Evolutionary conservation across 2,888 invertebrate genomes (phyloP).

Genomic region (Macaria notata): DNA sequence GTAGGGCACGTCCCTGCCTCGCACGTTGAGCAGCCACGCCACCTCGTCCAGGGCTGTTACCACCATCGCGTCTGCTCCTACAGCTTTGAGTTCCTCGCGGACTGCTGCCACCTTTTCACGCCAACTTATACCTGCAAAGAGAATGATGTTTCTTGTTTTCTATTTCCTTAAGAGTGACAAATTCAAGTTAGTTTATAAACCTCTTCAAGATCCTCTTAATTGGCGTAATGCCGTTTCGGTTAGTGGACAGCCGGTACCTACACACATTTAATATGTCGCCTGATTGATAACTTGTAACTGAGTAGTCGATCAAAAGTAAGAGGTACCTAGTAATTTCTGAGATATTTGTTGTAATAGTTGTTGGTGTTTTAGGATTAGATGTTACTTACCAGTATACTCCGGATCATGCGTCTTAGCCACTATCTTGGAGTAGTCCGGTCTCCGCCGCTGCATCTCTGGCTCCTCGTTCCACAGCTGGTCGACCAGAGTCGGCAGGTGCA

Average conservation of each 20-base stretch:
- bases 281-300: too few species aligned
- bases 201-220: too few species aligned
- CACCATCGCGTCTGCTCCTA: conserved; percentile 89
- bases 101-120: conserved; percentile 87
- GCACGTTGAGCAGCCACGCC: conserved; percentile 93
- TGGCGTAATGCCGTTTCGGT: too few species aligned
- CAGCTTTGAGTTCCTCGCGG: conserved; percentile 82
- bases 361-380: not conserved
- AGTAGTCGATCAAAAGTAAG: too few species aligned
- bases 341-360: too few species aligned
- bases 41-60: conserved; percentile 92
- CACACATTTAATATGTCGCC: too few species aligned
- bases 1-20: conserved; percentile 92
- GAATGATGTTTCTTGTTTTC: too few species aligned
- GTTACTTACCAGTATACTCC: conserved; percentile 81
- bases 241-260: too few species aligned
- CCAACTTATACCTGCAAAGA: conserved; percentile 85
- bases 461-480: conserved; percentile 89
- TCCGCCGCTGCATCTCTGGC: conserved; percentile 50
- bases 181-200: too few species aligned
- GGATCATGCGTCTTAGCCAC: conserved; percentile 84
- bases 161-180: too few species aligned
- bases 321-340: too few species aligned
- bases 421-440: conserved; percentile 84
- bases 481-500: conserved; percentile 86